Conservation (phyloP, 64 coral and sea anemone genomes). For the Pocillopora verrucosa region DNA sequence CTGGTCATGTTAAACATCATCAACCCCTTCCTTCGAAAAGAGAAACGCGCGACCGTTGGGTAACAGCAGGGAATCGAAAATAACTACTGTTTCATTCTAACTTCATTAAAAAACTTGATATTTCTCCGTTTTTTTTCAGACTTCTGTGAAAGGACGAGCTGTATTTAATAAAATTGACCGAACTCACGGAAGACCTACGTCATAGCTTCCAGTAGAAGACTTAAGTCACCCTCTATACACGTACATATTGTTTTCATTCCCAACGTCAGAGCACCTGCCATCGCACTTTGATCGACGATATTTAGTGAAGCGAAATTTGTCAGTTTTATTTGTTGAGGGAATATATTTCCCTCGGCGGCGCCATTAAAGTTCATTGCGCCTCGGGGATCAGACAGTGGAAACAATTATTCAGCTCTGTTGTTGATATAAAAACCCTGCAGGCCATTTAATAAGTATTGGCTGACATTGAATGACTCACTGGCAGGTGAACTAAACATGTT, state of each 20-base stretch:
- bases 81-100: neutral
- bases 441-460: neutral
- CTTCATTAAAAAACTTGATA: neutral
- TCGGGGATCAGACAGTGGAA: neutral
- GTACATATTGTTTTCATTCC: neutral
- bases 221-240: too few relatives aligned
- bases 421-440: constrained; percentile 28
- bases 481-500: constrained; percentile 16
- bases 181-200: too few relatives aligned
- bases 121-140: neutral
- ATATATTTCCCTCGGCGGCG: neutral
- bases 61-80: neutral
- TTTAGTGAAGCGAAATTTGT: neutral
- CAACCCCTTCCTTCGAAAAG: too few relatives aligned
- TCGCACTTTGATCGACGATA: neutral
- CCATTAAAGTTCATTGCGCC: neutral
- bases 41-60: too few relatives aligned
- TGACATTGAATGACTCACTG: neutral
- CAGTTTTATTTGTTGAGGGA: neutral
- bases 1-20: too few relatives aligned
- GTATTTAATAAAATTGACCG: too few relatives aligned
- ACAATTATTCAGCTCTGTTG: constrained; percentile 2
- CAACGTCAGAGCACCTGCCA: neutral
- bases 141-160: neutral
- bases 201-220: too few relatives aligned